Evolutionary conservation across 2,113 vertebrate genomes (phyloP).

Genomic region (Spermophilus dauricus): DNA sequence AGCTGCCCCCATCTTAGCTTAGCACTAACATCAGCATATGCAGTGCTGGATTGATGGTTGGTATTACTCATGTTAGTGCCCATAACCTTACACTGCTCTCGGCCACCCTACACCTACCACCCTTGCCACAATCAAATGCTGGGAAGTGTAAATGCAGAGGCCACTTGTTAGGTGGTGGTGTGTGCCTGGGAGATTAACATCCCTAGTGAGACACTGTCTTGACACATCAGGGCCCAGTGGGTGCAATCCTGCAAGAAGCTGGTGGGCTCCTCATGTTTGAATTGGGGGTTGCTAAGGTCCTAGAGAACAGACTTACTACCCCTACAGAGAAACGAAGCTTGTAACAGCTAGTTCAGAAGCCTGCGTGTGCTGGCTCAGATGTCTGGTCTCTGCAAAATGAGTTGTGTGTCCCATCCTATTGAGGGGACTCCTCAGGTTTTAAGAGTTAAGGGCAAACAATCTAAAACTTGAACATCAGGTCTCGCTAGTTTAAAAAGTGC

Average conservation of each 20-base stretch:
- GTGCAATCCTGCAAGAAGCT: fast-evolving
- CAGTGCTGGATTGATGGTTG: not conserved
- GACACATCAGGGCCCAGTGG: fast-evolving
- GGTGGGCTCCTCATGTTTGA: not conserved
- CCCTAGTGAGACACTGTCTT: not conserved
- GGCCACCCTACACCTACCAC: no score
- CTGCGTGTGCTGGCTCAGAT: not conserved
- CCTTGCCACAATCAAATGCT: not conserved
- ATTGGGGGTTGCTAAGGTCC: not conserved
- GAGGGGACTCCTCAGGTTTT: not conserved
- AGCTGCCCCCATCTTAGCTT: not conserved
- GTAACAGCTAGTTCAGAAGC: not conserved
- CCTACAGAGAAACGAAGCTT: not conserved
- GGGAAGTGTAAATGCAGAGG: not conserved
- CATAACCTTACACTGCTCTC: not conserved
- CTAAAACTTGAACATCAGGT: not conserved
- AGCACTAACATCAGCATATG: not conserved
- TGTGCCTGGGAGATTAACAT: no score
- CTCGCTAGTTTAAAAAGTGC: not conserved
- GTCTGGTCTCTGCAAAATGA: fast-evolving
- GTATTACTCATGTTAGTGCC: not conserved
- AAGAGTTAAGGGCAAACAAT: no score
- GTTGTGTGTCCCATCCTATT: not conserved
- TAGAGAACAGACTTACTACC: not conserved
- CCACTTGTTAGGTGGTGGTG: fast-evolving